Evolutionary conservation across 2,113 vertebrate species (phyloP), one percentile per base, ranked within the genome.

Genomic region (Gobius niger): DNA sequence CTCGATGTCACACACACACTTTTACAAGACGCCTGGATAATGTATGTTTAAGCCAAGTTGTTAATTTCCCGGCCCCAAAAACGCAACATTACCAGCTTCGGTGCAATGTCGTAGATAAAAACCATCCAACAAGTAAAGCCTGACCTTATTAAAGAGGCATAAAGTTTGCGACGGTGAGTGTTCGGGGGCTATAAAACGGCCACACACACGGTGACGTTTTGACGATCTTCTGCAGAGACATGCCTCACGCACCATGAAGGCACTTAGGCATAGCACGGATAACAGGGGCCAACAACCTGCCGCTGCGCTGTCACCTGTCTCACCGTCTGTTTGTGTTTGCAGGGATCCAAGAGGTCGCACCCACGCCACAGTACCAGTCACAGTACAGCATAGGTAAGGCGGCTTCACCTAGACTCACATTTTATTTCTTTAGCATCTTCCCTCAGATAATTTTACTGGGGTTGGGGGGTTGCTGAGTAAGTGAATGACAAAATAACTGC

Each of bases 331-430:
- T 13, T 82, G 71, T 72, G 65, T 76, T 68, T 76, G 72, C 81
- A 94, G 93, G 89, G 77, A 90, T 92, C 67, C 91, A 90, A 44
- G 92, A 90, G 73, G 85, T 77, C 1, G 80, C 88, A 18, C 89
- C 92, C 15, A 93, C 93, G 1, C 91, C 92, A 0, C 76, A 86
- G 16, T 94, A 75, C 85, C 92, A 92, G 61, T 85, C 92, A 54
- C 93, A 93, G 44, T 92, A 93, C 89, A 91, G 89, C 86, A 90
- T 92, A 49, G 92, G 93, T 94, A 67, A 80, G 89, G 5, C 3
- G 65, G 24, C 52, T 1, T 11, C 14, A 42, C 8, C 52, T 19
- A 54, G 52, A 50, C 15, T 50, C 12, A 14, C 47, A 50, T 34
- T 24, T 24, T 3, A 24, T 24, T 24, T 34, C 24, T 4, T 34